These are phyloP conservation scores for Hirundichthys speculiger DNA, from an alignment of 2,113 vertebrate genomes.

Conservation along the genomic window DNA sequence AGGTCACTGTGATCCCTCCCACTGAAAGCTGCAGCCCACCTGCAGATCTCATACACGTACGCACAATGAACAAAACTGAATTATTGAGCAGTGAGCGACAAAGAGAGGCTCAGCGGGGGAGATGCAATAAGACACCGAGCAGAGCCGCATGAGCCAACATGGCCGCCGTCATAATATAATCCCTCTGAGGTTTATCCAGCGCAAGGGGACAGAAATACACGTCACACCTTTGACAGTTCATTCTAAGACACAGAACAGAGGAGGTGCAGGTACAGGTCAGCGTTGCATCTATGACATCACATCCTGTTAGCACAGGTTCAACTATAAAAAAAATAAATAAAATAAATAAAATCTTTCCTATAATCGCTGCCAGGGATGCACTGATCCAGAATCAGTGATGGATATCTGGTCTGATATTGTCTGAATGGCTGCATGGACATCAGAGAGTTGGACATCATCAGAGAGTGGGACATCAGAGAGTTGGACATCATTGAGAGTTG, in stretches of 20 bases:
- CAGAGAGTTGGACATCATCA: no score
- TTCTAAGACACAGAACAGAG: background rate
- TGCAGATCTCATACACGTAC: constrained; percentile 17
- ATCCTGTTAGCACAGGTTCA: constrained; percentile 23
- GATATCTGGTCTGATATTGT: no score
- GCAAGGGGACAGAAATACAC: constrained; percentile 11
- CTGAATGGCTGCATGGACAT: no score
- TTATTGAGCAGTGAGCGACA: constrained; percentile 69
- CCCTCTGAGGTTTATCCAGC: constrained; percentile 20
- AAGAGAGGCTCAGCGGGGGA: constrained; percentile 25
- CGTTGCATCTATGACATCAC: constrained; percentile 41
- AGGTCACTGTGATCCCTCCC: constrained; percentile 10
- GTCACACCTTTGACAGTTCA: constrained; percentile 3
- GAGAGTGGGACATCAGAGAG: no score
- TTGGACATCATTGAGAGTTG: no score
- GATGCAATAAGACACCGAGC: constrained; percentile 44
- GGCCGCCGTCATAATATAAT: constrained; percentile 20
- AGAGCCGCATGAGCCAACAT: constrained; percentile 25
- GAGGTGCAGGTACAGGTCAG: background rate
- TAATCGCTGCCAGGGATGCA: no score
- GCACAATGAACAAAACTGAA: constrained; percentile 57
- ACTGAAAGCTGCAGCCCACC: constrained; percentile 37
- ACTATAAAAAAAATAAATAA: background rate
- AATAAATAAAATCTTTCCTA: no score
- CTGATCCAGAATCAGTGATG: no score